phyloP scores from a whole-genome alignment of 2,888 invertebrate species.

The Aphidius colemani region DNA sequence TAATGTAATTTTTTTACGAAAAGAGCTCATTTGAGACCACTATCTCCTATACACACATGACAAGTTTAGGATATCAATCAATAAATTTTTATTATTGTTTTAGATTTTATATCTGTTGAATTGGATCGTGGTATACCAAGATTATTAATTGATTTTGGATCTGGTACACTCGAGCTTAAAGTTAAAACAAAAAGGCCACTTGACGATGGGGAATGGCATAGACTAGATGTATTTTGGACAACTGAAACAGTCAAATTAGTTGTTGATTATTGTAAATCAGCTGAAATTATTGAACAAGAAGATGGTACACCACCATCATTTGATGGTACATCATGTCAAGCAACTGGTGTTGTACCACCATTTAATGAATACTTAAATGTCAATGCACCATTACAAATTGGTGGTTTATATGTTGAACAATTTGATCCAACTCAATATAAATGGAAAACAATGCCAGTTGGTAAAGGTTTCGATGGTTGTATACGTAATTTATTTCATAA shows the following conservation, averaged over 20 bases:
- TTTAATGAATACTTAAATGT: conserved; percentile 96
- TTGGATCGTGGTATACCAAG: conserved; percentile 89
- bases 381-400: conserved; percentile 92
- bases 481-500: conserved; percentile 95
- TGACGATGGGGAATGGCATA: conserved; percentile 98
- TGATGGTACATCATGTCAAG: conserved; percentile 89
- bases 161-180: conserved; percentile 84
- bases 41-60: too few species aligned
- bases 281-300: conserved; percentile 85
- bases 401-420: conserved; percentile 88
- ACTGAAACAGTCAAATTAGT: conserved; percentile 90
- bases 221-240: conserved; percentile 94
- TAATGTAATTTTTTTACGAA: too few species aligned
- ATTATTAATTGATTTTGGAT: conserved; percentile 91
- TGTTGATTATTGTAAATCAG: conserved; percentile 90
- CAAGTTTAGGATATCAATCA: too few species aligned
- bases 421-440: conserved; percentile 87
- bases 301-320: conserved; percentile 88
- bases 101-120: conserved; percentile 92
- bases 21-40: too few species aligned
- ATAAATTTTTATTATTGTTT: conserved; percentile 19
- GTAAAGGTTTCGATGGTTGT: conserved; percentile 94
- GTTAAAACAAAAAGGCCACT: conserved; percentile 84
- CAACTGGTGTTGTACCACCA: conserved; percentile 86
- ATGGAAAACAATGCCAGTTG: conserved; percentile 89